phyloP scores from a whole-genome alignment of 2,797 vertebrate species.

The Phaenicophaeus curvirostris region DNA sequence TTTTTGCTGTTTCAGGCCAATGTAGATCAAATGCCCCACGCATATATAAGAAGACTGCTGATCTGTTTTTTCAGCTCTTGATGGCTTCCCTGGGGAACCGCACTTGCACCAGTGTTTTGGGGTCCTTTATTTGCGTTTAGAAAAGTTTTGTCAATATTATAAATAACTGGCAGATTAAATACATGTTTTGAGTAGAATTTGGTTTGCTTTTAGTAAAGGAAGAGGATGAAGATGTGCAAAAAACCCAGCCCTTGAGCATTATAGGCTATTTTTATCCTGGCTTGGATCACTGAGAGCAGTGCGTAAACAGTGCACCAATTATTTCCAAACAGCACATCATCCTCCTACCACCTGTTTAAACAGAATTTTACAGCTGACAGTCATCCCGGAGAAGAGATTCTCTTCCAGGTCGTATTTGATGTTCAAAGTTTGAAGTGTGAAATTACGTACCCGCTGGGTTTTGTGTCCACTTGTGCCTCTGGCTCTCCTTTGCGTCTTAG shows the following conservation, averaged over 20 bases:
- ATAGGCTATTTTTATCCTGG: not conserved
- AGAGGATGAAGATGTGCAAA: not conserved
- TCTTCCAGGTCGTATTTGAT: slow-evolving; percentile 18
- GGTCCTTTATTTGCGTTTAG: not conserved
- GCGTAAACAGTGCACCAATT: slow-evolving; percentile 45
- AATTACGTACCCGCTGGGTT: not conserved
- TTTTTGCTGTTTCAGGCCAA: not conserved
- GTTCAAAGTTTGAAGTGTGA: slow-evolving; percentile 47
- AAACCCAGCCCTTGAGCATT: slow-evolving; percentile 6
- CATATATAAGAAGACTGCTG: not conserved
- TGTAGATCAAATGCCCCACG: not conserved
- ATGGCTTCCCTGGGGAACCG: not conserved
- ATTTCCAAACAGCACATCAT: slow-evolving; percentile 36
- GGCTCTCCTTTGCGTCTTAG: not conserved
- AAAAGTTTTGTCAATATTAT: not conserved
- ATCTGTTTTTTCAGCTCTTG: not conserved
- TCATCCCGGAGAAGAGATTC: slow-evolving; percentile 5
- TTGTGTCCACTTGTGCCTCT: slow-evolving; percentile 49
- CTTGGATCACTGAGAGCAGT: not conserved
- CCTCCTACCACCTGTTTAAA: slow-evolving; percentile 17
- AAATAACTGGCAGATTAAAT: not conserved
- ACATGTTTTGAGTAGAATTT: not conserved
- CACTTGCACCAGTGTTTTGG: not conserved
- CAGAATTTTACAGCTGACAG: slow-evolving; percentile 40
- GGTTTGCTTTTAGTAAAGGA: slow-evolving; percentile 7